These are phyloP conservation scores for Drosophila prolongata DNA, from an alignment of 2,888 invertebrate genomes.

Conservation along the genomic window DNA sequence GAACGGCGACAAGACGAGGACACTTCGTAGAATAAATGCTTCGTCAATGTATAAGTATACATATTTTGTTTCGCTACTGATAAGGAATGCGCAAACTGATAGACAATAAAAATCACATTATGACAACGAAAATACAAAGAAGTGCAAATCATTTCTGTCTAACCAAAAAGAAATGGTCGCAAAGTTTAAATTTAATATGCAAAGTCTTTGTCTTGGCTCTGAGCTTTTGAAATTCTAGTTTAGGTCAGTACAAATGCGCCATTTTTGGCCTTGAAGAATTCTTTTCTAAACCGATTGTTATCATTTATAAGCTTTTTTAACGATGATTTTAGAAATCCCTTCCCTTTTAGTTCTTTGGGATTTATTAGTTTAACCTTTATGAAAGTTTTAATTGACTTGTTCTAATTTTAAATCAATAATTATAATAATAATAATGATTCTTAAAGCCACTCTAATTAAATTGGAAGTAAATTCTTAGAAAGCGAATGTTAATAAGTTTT, in stretches of 20 bases:
- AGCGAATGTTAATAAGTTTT: background rate
- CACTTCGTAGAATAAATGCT: conserved; percentile 20
- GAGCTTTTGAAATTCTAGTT: background rate
- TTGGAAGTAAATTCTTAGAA: background rate
- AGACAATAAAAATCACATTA: conserved; percentile 30
- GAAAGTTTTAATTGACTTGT: too few relatives aligned
- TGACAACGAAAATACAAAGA: conserved; percentile 8
- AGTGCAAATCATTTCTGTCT: conserved; percentile 20
- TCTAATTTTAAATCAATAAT: too few relatives aligned
- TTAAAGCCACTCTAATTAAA: background rate
- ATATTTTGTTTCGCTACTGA: conserved; percentile 17
- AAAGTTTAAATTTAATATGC: background rate
- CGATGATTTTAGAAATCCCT: too few relatives aligned
- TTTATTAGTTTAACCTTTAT: too few relatives aligned
- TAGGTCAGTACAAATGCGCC: background rate
- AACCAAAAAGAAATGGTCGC: background rate
- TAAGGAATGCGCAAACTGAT: conserved; percentile 36
- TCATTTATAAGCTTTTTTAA: background rate
- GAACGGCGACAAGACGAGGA: conserved; percentile 4
- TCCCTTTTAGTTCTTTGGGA: too few relatives aligned
- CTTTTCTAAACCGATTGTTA: background rate
- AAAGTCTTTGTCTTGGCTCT: background rate
- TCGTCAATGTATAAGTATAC: conserved; percentile 10
- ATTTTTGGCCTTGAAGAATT: background rate
- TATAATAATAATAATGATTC: too few relatives aligned